Conservation (phyloP, 2,113 vertebrate species). For the Todiramphus chloris region DNA sequence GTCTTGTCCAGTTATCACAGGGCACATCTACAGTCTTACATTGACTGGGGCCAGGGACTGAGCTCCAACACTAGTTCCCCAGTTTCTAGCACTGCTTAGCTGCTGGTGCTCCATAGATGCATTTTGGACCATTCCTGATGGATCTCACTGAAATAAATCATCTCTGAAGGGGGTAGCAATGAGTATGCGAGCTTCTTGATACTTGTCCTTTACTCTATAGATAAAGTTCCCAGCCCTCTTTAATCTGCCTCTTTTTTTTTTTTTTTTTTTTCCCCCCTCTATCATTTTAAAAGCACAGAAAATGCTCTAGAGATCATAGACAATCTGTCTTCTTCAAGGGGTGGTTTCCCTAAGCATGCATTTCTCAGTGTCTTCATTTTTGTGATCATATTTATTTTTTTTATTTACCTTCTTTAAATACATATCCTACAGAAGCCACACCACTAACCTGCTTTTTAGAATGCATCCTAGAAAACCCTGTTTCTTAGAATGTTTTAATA, state of each 20-base stretch:
- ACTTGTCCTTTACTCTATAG: neutral
- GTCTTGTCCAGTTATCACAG: neutral
- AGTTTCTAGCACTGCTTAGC: neutral
- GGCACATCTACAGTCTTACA: neutral
- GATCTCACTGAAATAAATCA: neutral
- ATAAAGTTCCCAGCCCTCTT: neutral
- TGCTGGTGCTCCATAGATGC: neutral
- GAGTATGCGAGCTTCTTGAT: neutral
- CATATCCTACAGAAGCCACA: neutral
- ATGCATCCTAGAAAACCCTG: neutral
- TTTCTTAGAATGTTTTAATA: neutral
- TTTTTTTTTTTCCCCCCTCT: neutral
- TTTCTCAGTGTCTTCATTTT: neutral
- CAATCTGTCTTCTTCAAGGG: neutral
- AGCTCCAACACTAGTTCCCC: neutral
- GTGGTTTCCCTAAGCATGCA: neutral
- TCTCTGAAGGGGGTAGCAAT: neutral
- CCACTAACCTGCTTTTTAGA: constrained; percentile 27
- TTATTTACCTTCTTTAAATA: neutral
- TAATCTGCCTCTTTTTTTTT: neutral
- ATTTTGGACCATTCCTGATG: neutral
- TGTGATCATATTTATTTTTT: neutral
- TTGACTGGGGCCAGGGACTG: neutral
- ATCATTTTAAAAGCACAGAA: neutral
- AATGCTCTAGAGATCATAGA: neutral